phyloP scores from a whole-genome alignment of 2,888 invertebrate genomes.

The Branchellion lobata region DNA sequence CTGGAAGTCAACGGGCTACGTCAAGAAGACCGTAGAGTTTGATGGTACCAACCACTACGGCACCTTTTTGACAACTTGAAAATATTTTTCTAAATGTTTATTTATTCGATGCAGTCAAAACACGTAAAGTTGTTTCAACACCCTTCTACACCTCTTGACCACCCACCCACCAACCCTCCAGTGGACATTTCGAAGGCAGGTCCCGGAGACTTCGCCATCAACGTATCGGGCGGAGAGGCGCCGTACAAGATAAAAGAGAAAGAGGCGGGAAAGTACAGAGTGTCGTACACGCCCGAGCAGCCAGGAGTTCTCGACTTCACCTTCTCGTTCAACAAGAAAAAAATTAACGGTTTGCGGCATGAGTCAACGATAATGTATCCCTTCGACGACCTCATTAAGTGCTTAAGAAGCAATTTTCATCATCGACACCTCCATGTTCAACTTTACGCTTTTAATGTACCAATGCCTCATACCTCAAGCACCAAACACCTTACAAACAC shows the following conservation, averaged over 20 bases:
- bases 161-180: background rate
- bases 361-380: background rate
- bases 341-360: constrained; percentile 31
- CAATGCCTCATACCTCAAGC: background rate
- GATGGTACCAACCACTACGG: too few species aligned
- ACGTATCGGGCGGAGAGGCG: constrained; percentile 93
- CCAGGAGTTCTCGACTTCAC: constrained; percentile 19
- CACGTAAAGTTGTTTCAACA: background rate
- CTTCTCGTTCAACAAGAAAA: constrained; percentile 31
- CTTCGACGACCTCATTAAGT: background rate
- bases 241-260: constrained; percentile 64
- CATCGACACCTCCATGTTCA: background rate
- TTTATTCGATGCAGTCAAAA: too few species aligned
- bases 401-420: background rate
- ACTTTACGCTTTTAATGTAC: background rate
- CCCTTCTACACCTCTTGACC: background rate
- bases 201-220: constrained; percentile 95
- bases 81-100: too few species aligned
- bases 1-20: constrained; percentile 70
- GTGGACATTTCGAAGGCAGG: constrained; percentile 74
- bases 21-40: constrained; percentile 89
- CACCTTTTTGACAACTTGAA: too few species aligned
- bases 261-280: constrained; percentile 77
- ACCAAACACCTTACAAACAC: background rate
- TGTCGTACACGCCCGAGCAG: constrained; percentile 71